phyloP scores from a whole-genome alignment of 2,888 invertebrate genomes.

The Pyrgus malvae region DNA sequence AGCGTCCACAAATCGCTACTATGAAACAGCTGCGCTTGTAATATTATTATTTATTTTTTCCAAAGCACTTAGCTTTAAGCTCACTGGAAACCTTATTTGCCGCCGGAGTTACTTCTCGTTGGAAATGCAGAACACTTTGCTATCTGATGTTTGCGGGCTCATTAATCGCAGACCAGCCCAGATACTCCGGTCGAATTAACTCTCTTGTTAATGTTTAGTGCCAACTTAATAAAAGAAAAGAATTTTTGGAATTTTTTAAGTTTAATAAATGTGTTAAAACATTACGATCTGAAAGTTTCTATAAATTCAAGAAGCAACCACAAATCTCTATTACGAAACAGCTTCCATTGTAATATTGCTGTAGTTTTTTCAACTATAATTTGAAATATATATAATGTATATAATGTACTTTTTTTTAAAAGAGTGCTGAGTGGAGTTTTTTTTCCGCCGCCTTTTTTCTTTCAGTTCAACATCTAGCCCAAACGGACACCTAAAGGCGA shows the following conservation, averaged over 20 bases:
- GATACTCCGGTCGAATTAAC: slow-evolving; percentile 17
- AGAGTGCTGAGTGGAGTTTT: too few species aligned
- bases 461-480: too few species aligned
- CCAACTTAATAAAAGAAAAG: background rate
- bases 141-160: slow-evolving; percentile 25
- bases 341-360: too few species aligned
- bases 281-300: too few species aligned
- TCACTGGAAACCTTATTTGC: slow-evolving; percentile 24
- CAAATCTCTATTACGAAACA: too few species aligned
- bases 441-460: too few species aligned
- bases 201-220: slow-evolving; percentile 16
- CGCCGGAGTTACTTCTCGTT: slow-evolving; percentile 21
- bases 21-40: slow-evolving; percentile 16
- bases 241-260: slow-evolving; percentile 3
- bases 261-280: too few species aligned
- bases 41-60: slow-evolving; percentile 16
- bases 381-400: too few species aligned
- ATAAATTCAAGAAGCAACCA: too few species aligned
- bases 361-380: too few species aligned
- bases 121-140: slow-evolving; percentile 18
- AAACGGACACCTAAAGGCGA: too few species aligned
- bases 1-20: background rate
- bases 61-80: slow-evolving; percentile 22
- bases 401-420: too few species aligned
- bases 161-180: slow-evolving; percentile 17